phyloP scores from a whole-genome alignment of 1,140 invertebrate species.

The Drosophila nigromelanica region DNA sequence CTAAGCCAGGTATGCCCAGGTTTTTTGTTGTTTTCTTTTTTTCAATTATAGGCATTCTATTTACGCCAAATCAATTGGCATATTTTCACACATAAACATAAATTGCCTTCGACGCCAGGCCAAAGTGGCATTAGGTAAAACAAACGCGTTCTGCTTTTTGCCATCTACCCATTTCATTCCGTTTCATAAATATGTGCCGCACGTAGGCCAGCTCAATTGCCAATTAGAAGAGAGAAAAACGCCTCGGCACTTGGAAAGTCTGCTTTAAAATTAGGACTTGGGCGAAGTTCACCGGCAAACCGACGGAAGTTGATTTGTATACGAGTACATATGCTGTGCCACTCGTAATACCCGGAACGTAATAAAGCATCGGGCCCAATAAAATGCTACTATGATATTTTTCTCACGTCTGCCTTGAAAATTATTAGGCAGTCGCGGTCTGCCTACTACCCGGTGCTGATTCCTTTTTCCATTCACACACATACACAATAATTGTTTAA shows the following conservation, averaged over 20 bases:
- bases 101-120: constrained; percentile 47
- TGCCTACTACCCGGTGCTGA: constrained; percentile 10
- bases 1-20: constrained; percentile 26
- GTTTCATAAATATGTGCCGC: constrained; percentile 78
- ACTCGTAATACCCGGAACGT: constrained; percentile 9
- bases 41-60: constrained; percentile 58
- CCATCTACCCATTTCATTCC: constrained; percentile 19
- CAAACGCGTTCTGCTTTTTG: constrained; percentile 45
- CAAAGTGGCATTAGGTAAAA: constrained; percentile 35
- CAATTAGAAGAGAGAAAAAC: constrained; percentile 70
- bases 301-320: constrained; percentile 82
- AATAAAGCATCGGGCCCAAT: constrained; percentile 49
- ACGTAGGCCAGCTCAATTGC: constrained; percentile 83
- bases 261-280: constrained; percentile 43
- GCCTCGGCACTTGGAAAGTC: constrained; percentile 57
- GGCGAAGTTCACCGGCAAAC: constrained; percentile 26
- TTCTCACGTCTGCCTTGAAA: constrained; percentile 63
- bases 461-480: constrained; percentile 19
- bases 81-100: constrained; percentile 73
- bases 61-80: constrained; percentile 49
- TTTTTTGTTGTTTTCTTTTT: constrained; percentile 12
- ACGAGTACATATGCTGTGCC: constrained; percentile 32
- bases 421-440: constrained; percentile 67
- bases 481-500: constrained; percentile 58
- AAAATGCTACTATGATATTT: constrained; percentile 69